Evolutionary conservation across 1,140 invertebrate genomes (phyloP).

Genomic region (Calosoma granatense): DNA sequence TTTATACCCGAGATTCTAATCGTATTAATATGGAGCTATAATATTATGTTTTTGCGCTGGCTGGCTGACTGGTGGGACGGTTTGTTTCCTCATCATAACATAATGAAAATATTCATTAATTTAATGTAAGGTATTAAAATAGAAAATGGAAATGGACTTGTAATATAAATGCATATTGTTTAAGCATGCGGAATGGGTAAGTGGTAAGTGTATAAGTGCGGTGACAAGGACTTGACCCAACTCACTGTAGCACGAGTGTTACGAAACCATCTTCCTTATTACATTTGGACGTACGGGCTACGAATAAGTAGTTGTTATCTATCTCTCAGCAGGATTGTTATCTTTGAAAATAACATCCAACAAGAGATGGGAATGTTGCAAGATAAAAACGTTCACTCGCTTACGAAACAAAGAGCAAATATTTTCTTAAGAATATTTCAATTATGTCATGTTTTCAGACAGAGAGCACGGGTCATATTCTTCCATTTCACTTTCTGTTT

Average conservation of each 20-base stretch:
- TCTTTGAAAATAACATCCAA: constrained; percentile 3
- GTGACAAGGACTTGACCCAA: no score
- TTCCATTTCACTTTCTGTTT: neutral
- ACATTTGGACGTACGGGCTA: neutral
- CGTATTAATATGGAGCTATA: no score
- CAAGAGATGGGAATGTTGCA: constrained; percentile 4
- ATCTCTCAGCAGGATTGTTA: neutral
- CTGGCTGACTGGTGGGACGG: no score
- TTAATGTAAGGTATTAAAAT: no score
- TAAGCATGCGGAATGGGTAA: no score
- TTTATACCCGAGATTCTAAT: no score
- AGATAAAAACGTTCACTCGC: constrained; percentile 6
- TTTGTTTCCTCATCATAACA: no score
- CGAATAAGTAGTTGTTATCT: constrained; percentile 8
- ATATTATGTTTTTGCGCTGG: no score
- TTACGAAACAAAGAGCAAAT: constrained; percentile 7
- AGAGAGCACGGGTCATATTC: neutral
- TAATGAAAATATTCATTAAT: no score
- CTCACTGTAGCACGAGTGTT: no score
- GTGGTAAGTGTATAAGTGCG: no score
- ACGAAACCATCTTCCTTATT: constrained; percentile 1
- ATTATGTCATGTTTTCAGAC: constrained; percentile 5
- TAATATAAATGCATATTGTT: no score
- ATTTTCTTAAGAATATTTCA: constrained; percentile 9
- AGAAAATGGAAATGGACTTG: neutral